Conservation (phyloP, 2,113 vertebrate genomes). For the Cynopterus brachyotis region DNA sequence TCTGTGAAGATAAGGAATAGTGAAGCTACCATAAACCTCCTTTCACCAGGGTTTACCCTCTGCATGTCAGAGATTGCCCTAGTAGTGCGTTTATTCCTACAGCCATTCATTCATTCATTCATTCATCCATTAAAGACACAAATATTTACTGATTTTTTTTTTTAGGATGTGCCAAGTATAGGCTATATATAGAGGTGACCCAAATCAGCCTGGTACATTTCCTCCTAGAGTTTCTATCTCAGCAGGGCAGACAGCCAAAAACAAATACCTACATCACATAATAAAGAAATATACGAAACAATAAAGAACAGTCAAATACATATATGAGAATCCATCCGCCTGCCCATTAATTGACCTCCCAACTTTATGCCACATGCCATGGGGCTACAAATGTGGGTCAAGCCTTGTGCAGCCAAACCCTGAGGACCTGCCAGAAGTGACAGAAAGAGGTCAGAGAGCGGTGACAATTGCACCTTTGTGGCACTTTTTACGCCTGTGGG, state of each 20-base stretch:
- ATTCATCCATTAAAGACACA: not conserved
- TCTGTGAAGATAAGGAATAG: no score
- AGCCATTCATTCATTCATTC: not conserved
- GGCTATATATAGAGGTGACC: not conserved
- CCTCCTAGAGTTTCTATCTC: not conserved
- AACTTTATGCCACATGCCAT: not conserved
- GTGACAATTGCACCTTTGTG: not conserved
- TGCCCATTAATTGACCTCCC: not conserved
- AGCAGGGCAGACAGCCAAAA: not conserved
- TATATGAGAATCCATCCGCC: not conserved
- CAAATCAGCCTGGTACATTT: not conserved
- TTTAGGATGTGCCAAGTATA: not conserved
- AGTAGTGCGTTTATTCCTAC: not conserved
- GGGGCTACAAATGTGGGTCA: not conserved
- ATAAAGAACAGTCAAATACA: not conserved
- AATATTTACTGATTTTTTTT: not conserved
- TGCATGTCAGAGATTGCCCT: not conserved
- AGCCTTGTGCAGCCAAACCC: not conserved
- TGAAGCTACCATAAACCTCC: not conserved
- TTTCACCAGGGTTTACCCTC: no score
- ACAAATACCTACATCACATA: not conserved
- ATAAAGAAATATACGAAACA: not conserved
- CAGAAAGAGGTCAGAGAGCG: not conserved
- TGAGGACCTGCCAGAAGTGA: not conserved
- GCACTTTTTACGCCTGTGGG: not conserved